phyloP scores from a whole-genome alignment of 2,797 vertebrate species.

The Fistularia commersonii region DNA sequence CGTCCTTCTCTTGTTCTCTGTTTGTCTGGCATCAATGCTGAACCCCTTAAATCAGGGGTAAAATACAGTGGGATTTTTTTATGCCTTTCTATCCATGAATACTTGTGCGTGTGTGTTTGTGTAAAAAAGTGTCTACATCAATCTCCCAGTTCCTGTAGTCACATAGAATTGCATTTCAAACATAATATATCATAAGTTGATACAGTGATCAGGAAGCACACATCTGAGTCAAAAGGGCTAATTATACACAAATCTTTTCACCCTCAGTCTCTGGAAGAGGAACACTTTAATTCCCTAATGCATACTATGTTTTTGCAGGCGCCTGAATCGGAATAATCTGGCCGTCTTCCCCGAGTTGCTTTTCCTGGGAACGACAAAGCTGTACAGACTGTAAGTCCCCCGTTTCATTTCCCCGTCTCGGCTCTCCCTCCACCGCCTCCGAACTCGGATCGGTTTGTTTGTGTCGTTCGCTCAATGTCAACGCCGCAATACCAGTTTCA shows the following conservation, averaged over 20 bases:
- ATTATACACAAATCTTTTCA: conserved; percentile 30
- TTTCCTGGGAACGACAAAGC: conserved; percentile 91
- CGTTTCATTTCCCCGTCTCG: conserved; percentile 29
- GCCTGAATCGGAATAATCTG: conserved; percentile 97
- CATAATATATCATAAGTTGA: conserved; percentile 24
- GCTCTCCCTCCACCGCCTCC: conserved; percentile 8
- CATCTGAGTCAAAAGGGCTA: conserved; percentile 28
- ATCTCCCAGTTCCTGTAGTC: conserved; percentile 13
- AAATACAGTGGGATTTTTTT: conserved; percentile 29
- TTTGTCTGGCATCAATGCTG: conserved; percentile 68
- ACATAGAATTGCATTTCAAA: conserved; percentile 24
- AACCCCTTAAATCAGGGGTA: conserved; percentile 59
- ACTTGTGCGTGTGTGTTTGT: conserved; percentile 12
- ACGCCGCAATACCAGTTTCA: no score
- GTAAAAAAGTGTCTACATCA: conserved; percentile 17
- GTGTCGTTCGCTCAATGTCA: conserved; percentile 7
- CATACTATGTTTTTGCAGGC: conserved; percentile 81
- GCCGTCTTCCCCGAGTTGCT: conserved; percentile 95
- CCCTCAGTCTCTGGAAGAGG: conserved; percentile 31
- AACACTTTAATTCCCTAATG: conserved; percentile 47
- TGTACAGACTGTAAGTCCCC: conserved; percentile 98
- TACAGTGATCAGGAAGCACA: conserved; percentile 33
- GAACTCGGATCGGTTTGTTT: conserved; percentile 6
- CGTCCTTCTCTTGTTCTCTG: conserved; percentile 49
- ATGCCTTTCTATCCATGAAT: conserved; percentile 7